These are phyloP conservation scores for Perodicticus potto DNA, from an alignment of 2,797 vertebrate species.

Conservation along the genomic window DNA sequence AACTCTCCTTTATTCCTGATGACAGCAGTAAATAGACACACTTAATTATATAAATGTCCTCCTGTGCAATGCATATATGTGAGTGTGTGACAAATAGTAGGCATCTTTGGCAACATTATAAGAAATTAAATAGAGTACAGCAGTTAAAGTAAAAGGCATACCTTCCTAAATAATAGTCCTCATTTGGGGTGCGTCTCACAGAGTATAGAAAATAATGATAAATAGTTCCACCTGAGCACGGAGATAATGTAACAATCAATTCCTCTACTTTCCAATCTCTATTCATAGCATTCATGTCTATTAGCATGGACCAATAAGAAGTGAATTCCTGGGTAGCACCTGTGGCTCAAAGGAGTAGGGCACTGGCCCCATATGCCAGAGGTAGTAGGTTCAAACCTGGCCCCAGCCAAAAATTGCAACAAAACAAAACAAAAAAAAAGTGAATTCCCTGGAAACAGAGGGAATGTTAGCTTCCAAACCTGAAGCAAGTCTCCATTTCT, in stretches of 20 bases:
- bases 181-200: background rate
- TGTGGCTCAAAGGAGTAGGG: no score
- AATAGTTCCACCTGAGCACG: background rate
- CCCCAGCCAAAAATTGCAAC: no score
- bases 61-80: background rate
- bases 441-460: background rate
- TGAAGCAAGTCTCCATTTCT: background rate
- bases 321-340: background rate
- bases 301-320: background rate
- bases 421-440: no score
- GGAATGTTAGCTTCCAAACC: background rate
- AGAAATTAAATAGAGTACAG: background rate
- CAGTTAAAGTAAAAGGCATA: background rate
- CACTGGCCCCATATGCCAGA: no score
- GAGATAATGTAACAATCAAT: background rate
- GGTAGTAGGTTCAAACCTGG: no score
- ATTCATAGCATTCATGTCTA: background rate
- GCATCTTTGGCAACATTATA: background rate
- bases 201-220: background rate
- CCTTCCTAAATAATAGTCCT: background rate
- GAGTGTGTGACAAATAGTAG: background rate
- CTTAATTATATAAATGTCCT: background rate
- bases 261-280: background rate
- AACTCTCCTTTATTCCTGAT: background rate
- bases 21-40: background rate